A percentile compares a stretch with the other conserved stretches of the same genome.
phyloP scores from a whole-genome alignment of 2,797 vertebrate genomes.

The Allobates femoralis region DNA sequence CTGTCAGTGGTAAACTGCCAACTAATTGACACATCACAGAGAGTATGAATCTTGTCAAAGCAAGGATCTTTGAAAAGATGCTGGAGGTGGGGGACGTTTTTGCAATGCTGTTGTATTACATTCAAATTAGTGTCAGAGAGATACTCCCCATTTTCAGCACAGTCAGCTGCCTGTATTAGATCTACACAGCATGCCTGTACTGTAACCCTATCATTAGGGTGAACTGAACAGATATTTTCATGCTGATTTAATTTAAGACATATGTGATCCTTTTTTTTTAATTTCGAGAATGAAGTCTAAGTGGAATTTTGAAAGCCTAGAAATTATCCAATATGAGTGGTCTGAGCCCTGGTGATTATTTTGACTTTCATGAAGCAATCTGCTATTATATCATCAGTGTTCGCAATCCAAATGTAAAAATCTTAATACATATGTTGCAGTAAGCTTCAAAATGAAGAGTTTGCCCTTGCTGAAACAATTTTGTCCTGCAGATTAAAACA shows the following conservation, averaged over 20 bases:
- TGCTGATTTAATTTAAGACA: conserved; percentile 44
- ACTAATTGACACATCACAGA: conserved; percentile 65
- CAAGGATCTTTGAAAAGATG: conserved; percentile 61
- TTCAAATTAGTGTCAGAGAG: conserved; percentile 63
- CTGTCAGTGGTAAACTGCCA: conserved; percentile 65
- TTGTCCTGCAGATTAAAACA: not conserved
- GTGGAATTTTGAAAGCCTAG: conserved; percentile 31
- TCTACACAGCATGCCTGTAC: conserved; percentile 50
- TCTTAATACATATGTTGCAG: conserved; percentile 19
- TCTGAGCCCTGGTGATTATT: conserved; percentile 27
- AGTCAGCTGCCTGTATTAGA: conserved; percentile 60
- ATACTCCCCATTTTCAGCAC: conserved; percentile 58
- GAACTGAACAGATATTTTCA: conserved; percentile 53
- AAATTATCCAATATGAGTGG: conserved; percentile 31
- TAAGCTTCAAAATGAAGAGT: not conserved
- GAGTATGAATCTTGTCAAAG: conserved; percentile 64
- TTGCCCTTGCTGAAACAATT: not conserved
- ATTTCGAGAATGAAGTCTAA: conserved; percentile 27
- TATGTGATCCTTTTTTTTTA: not conserved
- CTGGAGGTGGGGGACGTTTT: conserved; percentile 57
- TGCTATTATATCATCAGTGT: not conserved
- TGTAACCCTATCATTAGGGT: conserved; percentile 52
- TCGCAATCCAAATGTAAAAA: conserved; percentile 3
- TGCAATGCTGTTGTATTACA: conserved; percentile 61
- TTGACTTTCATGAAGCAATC: conserved; percentile 33